Base-by-base conservation (phyloP, 2,113 vertebrate genomes). In the Connochaetes taurinus region DNA sequence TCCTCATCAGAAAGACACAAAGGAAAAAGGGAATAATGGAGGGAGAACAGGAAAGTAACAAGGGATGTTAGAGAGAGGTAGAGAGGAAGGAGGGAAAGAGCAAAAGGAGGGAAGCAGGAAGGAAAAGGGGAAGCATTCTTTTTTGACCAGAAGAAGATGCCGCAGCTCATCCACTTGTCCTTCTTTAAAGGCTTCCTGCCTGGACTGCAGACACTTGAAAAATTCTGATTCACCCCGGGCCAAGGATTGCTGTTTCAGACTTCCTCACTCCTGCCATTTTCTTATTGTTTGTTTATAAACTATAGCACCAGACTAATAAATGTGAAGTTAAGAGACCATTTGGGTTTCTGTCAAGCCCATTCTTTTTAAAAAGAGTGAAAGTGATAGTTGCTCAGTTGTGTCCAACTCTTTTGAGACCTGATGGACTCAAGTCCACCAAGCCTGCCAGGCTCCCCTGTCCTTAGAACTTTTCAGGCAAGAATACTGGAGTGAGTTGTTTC, bases 261-360 rank as follows among this genome's bases (percentile, higher is more conserved):
- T 89, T 90, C 90, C 33, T 57, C 6, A 2, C n/a, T 19, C 47
- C 15, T 64, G 55, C 17, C 12, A 36, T 82, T 91, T 83, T 74
- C 7, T 71, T 94, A 87, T 33, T 62, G 53, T 83, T 96, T 96
- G 93, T 84, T 91, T 82, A 13, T 87, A 98, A 98, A 97, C 95
- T 87, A 53, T 7, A 64, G 89, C 62, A 87, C 83, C 62, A 43
- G 90, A 52, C 93, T 98, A 98, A 97, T 94, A 90, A 94, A 94
- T 94, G 90, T 57, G 97, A 88, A 53, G 40, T 33, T 57, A 60
- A 33, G 57, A 64, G 40, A 92, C 33, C 14, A 80, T 92, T 40
- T 92, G 47, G 11, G 74, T 87, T 93, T 97, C 64, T 92, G 27
- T 67, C 25, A 23, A 95, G 11, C 7, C 11, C 2, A 3, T 62